These are phyloP conservation scores for Nasonovia ribisnigri DNA, from an alignment of 2,888 invertebrate species.

Conservation along the genomic window DNA sequence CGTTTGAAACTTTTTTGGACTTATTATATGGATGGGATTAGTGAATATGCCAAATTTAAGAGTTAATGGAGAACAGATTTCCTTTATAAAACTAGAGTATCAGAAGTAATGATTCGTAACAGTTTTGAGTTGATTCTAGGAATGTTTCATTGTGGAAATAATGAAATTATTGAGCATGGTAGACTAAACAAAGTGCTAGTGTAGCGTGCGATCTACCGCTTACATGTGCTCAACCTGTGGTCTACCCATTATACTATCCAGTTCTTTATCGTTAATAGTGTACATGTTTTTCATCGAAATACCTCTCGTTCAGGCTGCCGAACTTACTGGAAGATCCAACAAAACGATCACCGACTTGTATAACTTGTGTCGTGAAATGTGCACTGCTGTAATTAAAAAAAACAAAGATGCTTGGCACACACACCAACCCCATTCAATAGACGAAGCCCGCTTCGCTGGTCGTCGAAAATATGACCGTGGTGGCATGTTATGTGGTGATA, in stretches of 20 bases:
- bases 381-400: too few species aligned
- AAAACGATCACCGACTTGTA: too few species aligned
- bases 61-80: conserved; percentile 10
- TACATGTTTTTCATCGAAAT: too few species aligned
- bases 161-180: neutral
- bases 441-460: neutral
- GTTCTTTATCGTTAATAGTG: neutral
- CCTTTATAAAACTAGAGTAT: neutral
- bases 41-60: neutral
- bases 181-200: neutral
- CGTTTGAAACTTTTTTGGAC: neutral
- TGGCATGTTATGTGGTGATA: conserved; percentile 17
- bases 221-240: neutral
- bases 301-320: too few species aligned
- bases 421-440: too few species aligned
- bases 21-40: conserved; percentile 17
- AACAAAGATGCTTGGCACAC: too few species aligned
- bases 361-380: too few species aligned
- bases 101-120: conserved; percentile 9
- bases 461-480: conserved; percentile 40
- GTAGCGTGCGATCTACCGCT: neutral
- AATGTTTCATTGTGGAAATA: conserved; percentile 4
- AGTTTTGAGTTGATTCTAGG: neutral
- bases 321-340: too few species aligned
- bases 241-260: neutral